phyloP scores from a whole-genome alignment of 2,113 vertebrate genomes.

The Recurvirostra avosetta region DNA sequence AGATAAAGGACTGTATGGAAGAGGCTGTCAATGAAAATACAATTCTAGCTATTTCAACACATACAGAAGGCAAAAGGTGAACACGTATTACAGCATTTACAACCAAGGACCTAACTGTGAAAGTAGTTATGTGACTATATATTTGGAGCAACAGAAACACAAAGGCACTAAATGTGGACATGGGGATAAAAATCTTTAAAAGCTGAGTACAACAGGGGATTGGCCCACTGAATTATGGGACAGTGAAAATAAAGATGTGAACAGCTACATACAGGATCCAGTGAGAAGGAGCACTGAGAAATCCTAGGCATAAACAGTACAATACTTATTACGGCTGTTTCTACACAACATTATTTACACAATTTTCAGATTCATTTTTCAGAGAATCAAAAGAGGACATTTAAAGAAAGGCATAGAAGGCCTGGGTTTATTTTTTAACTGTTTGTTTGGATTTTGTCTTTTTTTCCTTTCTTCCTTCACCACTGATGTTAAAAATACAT shows the following conservation, averaged over 20 bases:
- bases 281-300: not conserved
- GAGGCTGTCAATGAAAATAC: not conserved
- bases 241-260: not conserved
- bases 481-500: not conserved
- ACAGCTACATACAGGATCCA: not conserved
- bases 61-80: not conserved
- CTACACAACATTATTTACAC: not conserved
- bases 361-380: not conserved
- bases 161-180: not conserved
- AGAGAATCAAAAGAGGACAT: not conserved
- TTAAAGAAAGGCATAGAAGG: not conserved
- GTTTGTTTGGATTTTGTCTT: not conserved
- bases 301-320: not conserved
- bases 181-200: not conserved
- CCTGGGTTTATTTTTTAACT: not conserved
- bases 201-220: not conserved
- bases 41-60: not conserved
- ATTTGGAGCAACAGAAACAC: not conserved
- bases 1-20: not conserved
- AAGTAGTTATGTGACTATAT: not conserved
- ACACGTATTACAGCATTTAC: not conserved
- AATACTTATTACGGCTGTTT: not conserved
- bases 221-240: not conserved
- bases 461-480: not conserved
- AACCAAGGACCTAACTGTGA: not conserved